Conservation (phyloP, 2,113 vertebrate genomes). For the Rhinoderma darwinii region DNA sequence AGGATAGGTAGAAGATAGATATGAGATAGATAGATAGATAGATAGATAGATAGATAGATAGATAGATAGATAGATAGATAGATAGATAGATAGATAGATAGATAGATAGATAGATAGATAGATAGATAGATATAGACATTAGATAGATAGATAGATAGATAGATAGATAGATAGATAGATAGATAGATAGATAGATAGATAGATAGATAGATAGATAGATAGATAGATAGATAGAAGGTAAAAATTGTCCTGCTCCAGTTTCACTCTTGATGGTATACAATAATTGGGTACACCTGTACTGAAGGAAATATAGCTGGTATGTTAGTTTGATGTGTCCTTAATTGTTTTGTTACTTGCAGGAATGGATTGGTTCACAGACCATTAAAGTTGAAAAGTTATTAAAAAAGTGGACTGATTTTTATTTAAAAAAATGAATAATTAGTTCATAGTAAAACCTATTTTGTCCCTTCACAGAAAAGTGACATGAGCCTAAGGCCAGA, state of each 20-base stretch:
- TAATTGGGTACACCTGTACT: neutral
- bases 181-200: too few species aligned
- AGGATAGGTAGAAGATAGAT: neutral
- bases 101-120: slow-evolving; percentile 2
- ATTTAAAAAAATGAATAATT: neutral
- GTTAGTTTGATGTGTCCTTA: neutral
- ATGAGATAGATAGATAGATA: neutral
- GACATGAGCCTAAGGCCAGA: too few species aligned
- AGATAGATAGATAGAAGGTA: too few species aligned
- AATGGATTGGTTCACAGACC: neutral
- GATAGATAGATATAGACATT: neutral
- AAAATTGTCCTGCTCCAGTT: neutral
- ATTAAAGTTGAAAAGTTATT: too few species aligned
- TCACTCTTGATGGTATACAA: neutral
- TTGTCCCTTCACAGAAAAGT: neutral
- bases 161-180: too few species aligned
- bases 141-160: too few species aligned
- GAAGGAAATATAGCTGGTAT: neutral
- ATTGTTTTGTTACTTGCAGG: neutral
- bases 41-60: neutral
- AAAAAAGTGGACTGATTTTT: neutral
- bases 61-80: neutral
- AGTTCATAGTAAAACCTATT: neutral
- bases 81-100: neutral
- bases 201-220: too few species aligned